A percentile compares a stretch with the other conserved stretches of the same genome.
These are phyloP conservation scores for Diploptera punctata DNA, from an alignment of 2,888 invertebrate genomes.

Conservation along the genomic window DNA sequence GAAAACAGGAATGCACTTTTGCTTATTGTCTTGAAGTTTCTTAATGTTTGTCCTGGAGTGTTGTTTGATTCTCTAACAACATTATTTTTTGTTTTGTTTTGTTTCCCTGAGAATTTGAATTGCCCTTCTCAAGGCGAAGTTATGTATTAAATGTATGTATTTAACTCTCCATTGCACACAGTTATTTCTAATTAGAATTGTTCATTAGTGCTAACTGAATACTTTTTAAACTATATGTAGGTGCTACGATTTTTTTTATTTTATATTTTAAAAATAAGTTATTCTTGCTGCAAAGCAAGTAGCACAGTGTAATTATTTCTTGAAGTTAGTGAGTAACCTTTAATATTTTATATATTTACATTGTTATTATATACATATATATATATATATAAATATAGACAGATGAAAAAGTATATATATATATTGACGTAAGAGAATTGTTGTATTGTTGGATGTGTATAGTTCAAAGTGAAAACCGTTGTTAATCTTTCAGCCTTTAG, in stretches of 20 bases:
- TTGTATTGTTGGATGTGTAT: conserved; percentile 38
- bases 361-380: conserved; percentile 42
- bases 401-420: conserved; percentile 42
- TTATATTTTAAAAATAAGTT: conserved; percentile 36
- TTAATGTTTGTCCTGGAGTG: conserved; percentile 11
- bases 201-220: conserved; percentile 17
- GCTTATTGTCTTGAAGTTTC: not conserved
- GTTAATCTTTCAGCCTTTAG: conserved; percentile 34
- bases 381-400: conserved; percentile 47
- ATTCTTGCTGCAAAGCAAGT: conserved; percentile 37
- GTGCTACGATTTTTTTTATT: conserved; percentile 38
- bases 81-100: no score
- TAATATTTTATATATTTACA: conserved; percentile 45
- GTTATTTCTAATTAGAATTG: not conserved
- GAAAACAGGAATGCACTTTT: no score
- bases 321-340: conserved; percentile 40
- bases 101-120: not conserved
- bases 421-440: conserved; percentile 42
- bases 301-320: conserved; percentile 41
- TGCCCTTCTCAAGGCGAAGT: not conserved
- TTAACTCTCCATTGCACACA: conserved; percentile 18
- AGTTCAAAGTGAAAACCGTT: conserved; percentile 25
- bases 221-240: conserved; percentile 32
- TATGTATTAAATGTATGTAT: conserved; percentile 20
- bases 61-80: not conserved